A percentile compares a stretch with the other conserved stretches of the same genome.
Conservation (phyloP, 2,797 vertebrate genomes). For the Rhinophrynus dorsalis region DNA sequence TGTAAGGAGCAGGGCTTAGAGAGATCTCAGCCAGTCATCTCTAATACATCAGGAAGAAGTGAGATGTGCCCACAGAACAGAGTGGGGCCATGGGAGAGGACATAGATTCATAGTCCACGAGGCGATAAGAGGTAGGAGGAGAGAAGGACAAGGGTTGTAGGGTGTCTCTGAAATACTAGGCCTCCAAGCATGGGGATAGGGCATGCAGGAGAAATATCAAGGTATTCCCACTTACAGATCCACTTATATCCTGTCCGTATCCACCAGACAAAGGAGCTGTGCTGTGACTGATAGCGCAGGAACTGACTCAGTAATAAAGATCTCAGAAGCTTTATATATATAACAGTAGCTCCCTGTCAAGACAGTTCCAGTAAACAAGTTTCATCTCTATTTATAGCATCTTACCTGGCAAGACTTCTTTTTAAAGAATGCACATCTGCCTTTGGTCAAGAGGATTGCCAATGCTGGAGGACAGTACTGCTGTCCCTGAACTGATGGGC, state of each 20-base stretch:
- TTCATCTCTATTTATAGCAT: conserved; percentile 2
- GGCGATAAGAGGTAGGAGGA: too few relatives aligned
- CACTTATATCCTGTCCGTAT: conserved; percentile 30
- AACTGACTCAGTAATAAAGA: conserved; percentile 4
- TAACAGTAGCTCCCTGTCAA: conserved; percentile 25
- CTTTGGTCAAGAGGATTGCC: conserved; percentile 8
- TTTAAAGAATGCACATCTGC: conserved; percentile 33
- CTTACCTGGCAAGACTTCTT: conserved; percentile 32
- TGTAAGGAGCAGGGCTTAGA: too few relatives aligned
- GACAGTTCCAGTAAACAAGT: conserved; percentile 46
- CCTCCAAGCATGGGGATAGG: too few relatives aligned
- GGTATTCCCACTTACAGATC: conserved; percentile 20
- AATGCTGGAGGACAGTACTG: conserved; percentile 48
- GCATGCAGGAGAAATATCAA: too few relatives aligned
- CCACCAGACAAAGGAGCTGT: neutral
- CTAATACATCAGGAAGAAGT: too few relatives aligned
- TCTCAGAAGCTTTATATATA: conserved; percentile 29
- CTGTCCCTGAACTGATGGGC: conserved; percentile 28
- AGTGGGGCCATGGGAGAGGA: too few relatives aligned
- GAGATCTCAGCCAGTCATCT: too few relatives aligned
- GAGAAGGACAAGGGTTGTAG: too few relatives aligned
- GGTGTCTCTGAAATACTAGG: too few relatives aligned
- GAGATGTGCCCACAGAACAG: too few relatives aligned
- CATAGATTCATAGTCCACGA: too few relatives aligned
- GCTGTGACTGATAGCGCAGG: conserved; percentile 9